Percentiles rank a stretch among this genome's conserved stretches.
These are phyloP conservation scores for Achroia grisella DNA, from an alignment of 1,140 invertebrate species.

Conservation along the genomic window DNA sequence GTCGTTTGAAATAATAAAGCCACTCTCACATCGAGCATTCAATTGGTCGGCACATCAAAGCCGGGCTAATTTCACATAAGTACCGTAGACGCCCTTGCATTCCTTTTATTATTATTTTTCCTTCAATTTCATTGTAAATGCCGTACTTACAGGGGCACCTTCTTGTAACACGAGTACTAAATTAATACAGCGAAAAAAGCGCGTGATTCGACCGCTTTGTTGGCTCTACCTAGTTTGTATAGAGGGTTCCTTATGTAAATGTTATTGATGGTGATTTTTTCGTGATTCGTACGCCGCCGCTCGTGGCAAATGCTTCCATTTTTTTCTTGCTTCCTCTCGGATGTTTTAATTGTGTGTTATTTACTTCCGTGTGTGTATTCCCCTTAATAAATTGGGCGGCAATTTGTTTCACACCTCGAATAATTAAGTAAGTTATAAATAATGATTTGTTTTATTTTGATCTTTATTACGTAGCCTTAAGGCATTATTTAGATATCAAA, in stretches of 20 bases:
- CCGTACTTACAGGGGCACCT: conserved; percentile 49
- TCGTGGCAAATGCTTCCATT: conserved; percentile 60
- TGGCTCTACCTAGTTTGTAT: conserved; percentile 53
- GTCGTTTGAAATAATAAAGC: conserved; percentile 50
- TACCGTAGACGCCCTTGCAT: conserved; percentile 59
- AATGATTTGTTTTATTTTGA: too few species aligned
- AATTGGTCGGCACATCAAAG: conserved; percentile 68
- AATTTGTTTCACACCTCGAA: not conserved
- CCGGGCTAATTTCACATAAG: conserved; percentile 68
- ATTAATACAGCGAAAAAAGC: conserved; percentile 67
- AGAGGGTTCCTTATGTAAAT: conserved; percentile 69
- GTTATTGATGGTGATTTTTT: conserved; percentile 45
- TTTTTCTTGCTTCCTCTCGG: conserved; percentile 26
- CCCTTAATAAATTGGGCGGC: too few species aligned
- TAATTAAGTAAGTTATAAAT: too few species aligned
- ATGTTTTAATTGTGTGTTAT: conserved; percentile 1
- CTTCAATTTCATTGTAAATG: conserved; percentile 59
- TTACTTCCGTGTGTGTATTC: conserved; percentile 1
- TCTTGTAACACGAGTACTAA: conserved; percentile 62
- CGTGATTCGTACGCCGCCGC: conserved; percentile 42
- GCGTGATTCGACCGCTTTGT: conserved; percentile 51
- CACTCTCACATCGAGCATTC: conserved; percentile 51
- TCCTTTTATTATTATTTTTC: conserved; percentile 62
- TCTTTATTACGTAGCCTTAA: too few species aligned
- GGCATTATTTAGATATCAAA: too few species aligned